Base-by-base conservation (phyloP, 2,113 vertebrate genomes). In the Ophthalmolycus amberensis region DNA sequence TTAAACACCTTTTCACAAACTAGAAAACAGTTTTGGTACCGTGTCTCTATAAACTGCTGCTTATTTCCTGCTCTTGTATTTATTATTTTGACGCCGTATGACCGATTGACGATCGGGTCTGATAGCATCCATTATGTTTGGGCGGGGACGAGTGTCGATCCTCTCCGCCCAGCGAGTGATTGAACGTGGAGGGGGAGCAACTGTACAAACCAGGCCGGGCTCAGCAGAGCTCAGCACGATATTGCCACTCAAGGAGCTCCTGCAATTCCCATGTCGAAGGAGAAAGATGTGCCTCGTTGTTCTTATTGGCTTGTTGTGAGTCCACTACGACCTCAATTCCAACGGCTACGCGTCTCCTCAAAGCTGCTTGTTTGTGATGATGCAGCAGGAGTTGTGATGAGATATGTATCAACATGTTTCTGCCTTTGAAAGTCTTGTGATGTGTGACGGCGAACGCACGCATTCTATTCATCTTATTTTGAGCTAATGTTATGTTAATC, bases 51-150 rank as follows among this genome's bases (percentile, higher is more conserved):
- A 54, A 72, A 7, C 66, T 37, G 46, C 5, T 74, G 48, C 50
- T 72, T 71, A 66, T 74, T 84, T 67, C n/a, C 0, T 67, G 34
- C 32, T 46, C 40, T 37, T 64, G 63, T 29, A 38, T 27, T 37
- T 29, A 5, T n/a, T 54, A 32, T 27, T 63, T 7, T 11, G 20
- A 25, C 83, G 85, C 72, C 56, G 67, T 48, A 1, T 14, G 79
- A 76, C 84, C 88, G 85, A 90, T 88, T 87, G 87, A 89, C 87
- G 89, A 89, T 83, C 46, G 25, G 52, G 46, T 54, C 72, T 85
- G 88, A 90, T 89, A 88, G 79, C 82, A 88, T 92, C 92, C 80
- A 88, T 94, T 91, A 92, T 71, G 85, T 85, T 83, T 54, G 66
- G 73, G 60, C 48, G 78, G 63, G 54, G 70, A 80, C 80, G 60